Conservation (phyloP, 35 echinoderm and acorn worm genomes). For the Lytechinus pictus region DNA sequence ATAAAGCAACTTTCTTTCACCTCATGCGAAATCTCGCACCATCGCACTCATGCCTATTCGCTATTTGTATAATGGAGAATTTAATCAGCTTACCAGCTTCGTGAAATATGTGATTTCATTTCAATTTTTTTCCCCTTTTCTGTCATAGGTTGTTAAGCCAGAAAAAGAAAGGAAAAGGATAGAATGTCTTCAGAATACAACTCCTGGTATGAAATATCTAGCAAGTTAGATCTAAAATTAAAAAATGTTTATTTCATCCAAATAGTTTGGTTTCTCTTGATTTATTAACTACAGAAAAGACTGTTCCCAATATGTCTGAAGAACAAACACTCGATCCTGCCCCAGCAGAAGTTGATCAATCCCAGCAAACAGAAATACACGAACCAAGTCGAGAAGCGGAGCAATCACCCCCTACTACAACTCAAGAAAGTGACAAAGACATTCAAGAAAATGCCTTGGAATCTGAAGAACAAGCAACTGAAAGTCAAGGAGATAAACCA, state of each 20-base stretch:
- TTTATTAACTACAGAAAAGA: neutral
- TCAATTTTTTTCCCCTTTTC: too few species aligned
- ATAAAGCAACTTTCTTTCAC: too few species aligned
- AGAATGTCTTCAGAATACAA: too few species aligned
- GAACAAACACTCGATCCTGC: slow-evolving; percentile 29
- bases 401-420: slow-evolving; percentile 21
- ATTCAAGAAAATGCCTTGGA: slow-evolving; percentile 16
- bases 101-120: too few species aligned
- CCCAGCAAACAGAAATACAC: slow-evolving; percentile 35
- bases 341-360: slow-evolving; percentile 23
- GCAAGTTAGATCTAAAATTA: neutral
- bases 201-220: neutral
- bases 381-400: neutral
- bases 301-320: slow-evolving; percentile 21
- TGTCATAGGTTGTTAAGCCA: too few species aligned
- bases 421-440: slow-evolving; percentile 9
- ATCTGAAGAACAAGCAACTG: neutral
- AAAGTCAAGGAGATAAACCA: slow-evolving; percentile 10
- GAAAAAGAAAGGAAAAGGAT: too few species aligned
- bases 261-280: neutral
- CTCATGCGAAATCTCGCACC: too few species aligned
- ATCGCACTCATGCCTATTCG: too few species aligned
- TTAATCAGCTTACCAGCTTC: too few species aligned
- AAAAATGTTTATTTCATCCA: neutral
- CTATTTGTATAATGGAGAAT: too few species aligned